These are phyloP conservation scores for Steatocranus sp. DNA, from an alignment of 2,797 vertebrate species.

Conservation along the genomic window DNA sequence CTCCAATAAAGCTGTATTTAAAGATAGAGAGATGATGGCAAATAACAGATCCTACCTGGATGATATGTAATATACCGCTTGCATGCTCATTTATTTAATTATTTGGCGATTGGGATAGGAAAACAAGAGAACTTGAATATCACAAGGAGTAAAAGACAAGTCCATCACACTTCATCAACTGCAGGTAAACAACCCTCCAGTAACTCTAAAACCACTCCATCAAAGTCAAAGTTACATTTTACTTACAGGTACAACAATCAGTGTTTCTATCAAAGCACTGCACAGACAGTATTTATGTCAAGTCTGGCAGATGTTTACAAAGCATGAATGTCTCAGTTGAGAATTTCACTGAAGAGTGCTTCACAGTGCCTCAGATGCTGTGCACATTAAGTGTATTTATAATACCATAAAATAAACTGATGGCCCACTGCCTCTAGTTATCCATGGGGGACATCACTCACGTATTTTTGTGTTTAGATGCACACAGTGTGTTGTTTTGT, in stretches of 20 bases:
- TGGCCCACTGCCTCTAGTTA: background rate
- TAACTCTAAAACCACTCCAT: background rate
- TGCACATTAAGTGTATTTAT: background rate
- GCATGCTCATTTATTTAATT: background rate
- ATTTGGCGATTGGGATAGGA: background rate
- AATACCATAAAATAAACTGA: constrained; percentile 23
- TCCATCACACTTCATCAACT: background rate
- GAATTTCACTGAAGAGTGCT: background rate
- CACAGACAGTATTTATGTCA: background rate
- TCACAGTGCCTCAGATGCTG: background rate
- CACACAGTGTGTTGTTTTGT: background rate
- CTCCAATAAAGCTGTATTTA: background rate
- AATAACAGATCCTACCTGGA: background rate
- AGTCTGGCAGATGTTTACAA: background rate
- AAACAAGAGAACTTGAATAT: background rate
- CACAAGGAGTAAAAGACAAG: background rate
- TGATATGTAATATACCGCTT: background rate
- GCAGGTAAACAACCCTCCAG: background rate
- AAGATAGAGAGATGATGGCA: background rate
- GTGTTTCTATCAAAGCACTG: background rate
- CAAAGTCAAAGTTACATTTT: background rate
- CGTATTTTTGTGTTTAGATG: background rate
- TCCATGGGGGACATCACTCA: background rate
- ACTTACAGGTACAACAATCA: background rate
- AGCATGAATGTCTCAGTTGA: background rate